phyloP scores from a whole-genome alignment of 2,888 invertebrate species.

The Cantharis rufa region DNA sequence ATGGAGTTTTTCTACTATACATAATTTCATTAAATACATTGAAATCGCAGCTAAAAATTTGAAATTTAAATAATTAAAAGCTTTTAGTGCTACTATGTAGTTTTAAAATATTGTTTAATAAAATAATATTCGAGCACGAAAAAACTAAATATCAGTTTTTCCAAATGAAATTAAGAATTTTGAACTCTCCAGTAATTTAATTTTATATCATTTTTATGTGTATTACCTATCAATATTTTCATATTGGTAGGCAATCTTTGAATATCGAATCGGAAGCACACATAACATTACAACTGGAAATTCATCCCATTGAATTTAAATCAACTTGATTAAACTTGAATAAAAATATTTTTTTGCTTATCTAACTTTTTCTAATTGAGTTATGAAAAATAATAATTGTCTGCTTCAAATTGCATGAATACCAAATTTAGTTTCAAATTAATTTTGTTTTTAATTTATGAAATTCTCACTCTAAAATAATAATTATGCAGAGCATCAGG shows the following conservation, averaged over 20 bases:
- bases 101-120: not conserved
- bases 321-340: conserved; percentile 5
- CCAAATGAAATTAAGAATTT: no score
- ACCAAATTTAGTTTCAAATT: not conserved
- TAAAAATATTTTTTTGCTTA: not conserved
- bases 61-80: not conserved
- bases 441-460: not conserved
- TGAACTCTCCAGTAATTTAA: not conserved
- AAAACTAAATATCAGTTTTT: no score
- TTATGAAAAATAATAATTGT: not conserved
- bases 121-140: no score
- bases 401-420: not conserved
- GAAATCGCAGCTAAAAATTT: not conserved
- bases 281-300: not conserved
- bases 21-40: no score
- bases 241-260: no score
- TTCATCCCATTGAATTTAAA: conserved; percentile 2
- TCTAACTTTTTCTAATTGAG: not conserved
- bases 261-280: not conserved
- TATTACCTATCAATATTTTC: not conserved
- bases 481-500: not conserved
- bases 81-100: not conserved
- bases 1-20: no score
- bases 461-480: not conserved
- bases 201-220: conserved; percentile 3